These are phyloP conservation scores for Parotia lawesii DNA, from an alignment of 2,113 vertebrate species.

Conservation along the genomic window DNA sequence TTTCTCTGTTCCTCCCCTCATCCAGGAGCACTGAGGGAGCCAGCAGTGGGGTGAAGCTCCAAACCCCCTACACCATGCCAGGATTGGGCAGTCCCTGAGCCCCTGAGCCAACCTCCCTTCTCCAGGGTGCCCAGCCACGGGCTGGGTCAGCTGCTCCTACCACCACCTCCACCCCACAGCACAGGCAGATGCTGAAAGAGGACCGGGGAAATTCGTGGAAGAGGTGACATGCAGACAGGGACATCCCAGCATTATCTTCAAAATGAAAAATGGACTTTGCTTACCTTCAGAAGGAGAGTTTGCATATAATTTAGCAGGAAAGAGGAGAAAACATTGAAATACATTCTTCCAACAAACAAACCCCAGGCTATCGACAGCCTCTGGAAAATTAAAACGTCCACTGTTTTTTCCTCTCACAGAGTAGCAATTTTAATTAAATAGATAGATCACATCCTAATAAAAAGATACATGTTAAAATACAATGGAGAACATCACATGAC, in stretches of 20 bases:
- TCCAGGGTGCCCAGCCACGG: accelerated
- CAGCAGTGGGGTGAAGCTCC: not conserved
- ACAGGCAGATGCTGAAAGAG: not conserved
- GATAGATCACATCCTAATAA: not conserved
- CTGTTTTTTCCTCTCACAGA: not conserved
- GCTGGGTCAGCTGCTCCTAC: not conserved
- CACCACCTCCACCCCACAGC: not conserved
- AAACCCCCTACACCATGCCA: accelerated
- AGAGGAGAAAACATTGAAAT: not conserved
- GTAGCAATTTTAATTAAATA: not conserved
- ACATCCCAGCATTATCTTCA: not conserved
- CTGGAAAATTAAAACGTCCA: not conserved
- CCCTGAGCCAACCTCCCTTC: not conserved
- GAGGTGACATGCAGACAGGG: not conserved
- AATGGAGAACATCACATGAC: not conserved
- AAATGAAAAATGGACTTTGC: not conserved
- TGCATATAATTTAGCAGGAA: not conserved
- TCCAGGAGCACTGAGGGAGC: not conserved
- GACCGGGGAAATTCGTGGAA: accelerated
- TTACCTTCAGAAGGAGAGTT: not conserved
- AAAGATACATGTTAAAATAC: not conserved
- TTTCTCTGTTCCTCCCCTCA: not conserved
- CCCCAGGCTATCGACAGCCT: not conserved
- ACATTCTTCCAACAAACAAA: not conserved
- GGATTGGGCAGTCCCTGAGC: accelerated